A percentile compares a stretch with the other conserved stretches of the same genome.
Evolutionary conservation across 2,888 invertebrate species (phyloP).

Genomic region (Apamea epomidion): DNA sequence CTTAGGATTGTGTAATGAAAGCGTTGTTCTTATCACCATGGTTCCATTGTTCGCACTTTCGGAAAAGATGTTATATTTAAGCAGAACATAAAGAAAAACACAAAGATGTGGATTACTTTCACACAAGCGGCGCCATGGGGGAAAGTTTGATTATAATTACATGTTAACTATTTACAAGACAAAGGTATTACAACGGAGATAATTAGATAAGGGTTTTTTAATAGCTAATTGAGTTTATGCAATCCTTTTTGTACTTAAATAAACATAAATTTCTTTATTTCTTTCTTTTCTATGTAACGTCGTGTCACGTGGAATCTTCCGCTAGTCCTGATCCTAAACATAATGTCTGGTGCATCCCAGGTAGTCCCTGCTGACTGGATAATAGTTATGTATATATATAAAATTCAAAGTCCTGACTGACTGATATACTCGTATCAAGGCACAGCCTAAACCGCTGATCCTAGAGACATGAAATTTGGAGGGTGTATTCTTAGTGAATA

Average conservation of each 20-base stretch:
- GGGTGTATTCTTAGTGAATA: too few relatives aligned
- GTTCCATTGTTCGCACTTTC: constrained; percentile 38
- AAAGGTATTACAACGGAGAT: constrained; percentile 28
- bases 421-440: too few relatives aligned
- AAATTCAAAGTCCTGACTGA: too few relatives aligned
- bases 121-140: constrained; percentile 42
- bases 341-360: background rate
- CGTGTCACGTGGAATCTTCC: background rate
- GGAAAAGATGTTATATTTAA: constrained; percentile 19
- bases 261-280: background rate
- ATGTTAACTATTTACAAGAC: constrained; percentile 32
- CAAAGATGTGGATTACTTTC: constrained; percentile 37
- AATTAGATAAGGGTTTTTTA: constrained; percentile 1
- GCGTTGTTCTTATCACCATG: background rate
- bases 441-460: too few relatives aligned
- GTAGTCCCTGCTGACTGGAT: background rate
- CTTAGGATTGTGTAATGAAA: constrained; percentile 6
- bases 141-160: constrained; percentile 55
- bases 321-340: background rate
- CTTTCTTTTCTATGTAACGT: background rate
- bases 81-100: constrained; percentile 16
- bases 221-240: background rate
- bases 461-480: too few relatives aligned
- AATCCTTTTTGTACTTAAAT: background rate
- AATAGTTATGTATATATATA: too few relatives aligned